Base-by-base conservation (phyloP, 2,113 vertebrate species). In the Indicator indicator region DNA sequence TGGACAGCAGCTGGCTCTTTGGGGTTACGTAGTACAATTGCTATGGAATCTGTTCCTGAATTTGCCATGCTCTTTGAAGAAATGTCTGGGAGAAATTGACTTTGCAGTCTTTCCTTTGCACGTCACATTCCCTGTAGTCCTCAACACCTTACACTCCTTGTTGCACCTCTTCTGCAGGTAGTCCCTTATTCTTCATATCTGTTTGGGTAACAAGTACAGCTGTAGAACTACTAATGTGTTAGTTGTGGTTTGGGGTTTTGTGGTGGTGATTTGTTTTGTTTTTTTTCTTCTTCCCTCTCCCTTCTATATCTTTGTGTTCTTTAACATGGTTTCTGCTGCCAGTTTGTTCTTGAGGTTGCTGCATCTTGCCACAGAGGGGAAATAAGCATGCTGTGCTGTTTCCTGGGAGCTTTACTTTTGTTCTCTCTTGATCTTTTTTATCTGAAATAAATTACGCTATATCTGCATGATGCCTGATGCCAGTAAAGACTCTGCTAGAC, bases 1-100 rank as follows among this genome's bases (percentile, higher is more conserved):
- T 69, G 79, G 91, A 95, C 91, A 95, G 72, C 80, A 75, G 50
- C 36, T 83, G 78, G 54, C 70, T 93, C 58, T 88, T 88, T 64
- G 0, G 9, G 40, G 76, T 91, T 97, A 69, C 70, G 33, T 72
- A 93, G 89, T 36, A 32, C 79, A 75, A 64, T 78, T 44, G 9
- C 76, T 69, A 3, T 83, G 73, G 93, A 93, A 81, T 90, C 62
- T 8, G 2, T 72, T 78, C 76, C 76, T 59, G 83, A 93, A 63
- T 93, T 86, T 86, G 50, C 80, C 7, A 23, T 50, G 30, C 19
- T 83, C n/a, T 84, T 89, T 91, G 90, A 75, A 73, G 62, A 95
- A 78, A 59, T 27, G n/a, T 65, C 70, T 64, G 70, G 24, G 62
- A 84, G 73, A 79, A 71, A 78, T 72, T 91, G 88, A 55, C 72